Conservation (phyloP, 1,140 invertebrate genomes). For the Hylyphantes graminicola region DNA sequence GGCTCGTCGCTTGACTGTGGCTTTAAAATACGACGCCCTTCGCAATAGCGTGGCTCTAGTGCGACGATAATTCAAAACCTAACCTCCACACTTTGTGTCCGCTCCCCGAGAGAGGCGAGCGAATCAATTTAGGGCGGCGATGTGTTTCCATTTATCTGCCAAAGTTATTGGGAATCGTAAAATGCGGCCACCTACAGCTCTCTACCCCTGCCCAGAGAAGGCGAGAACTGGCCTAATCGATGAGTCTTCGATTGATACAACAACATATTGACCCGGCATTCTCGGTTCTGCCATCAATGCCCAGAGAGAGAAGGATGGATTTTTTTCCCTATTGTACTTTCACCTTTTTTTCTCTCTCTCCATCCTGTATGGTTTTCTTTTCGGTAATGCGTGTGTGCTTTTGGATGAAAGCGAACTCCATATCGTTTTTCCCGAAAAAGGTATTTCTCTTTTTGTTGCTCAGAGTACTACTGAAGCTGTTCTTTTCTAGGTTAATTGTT, state of each 20-base stretch:
- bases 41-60: no score
- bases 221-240: slow-evolving; percentile 58
- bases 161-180: slow-evolving; percentile 61
- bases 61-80: no score
- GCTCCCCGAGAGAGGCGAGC: slow-evolving; percentile 7
- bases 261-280: slow-evolving; percentile 56
- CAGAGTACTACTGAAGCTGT: no score
- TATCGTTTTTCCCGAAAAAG: slow-evolving; percentile 22
- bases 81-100: slow-evolving; percentile 20
- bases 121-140: slow-evolving; percentile 56
- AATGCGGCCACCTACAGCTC: slow-evolving; percentile 48
- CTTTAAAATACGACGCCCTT: no score
- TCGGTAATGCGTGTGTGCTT: neutral
- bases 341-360: slow-evolving; percentile 1
- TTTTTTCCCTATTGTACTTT: slow-evolving; percentile 1
- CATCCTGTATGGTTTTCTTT: neutral
- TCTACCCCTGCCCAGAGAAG: slow-evolving; percentile 32
- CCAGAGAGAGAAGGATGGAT: slow-evolving; percentile 20
- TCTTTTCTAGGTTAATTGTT: slow-evolving; percentile 35
- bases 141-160: slow-evolving; percentile 61
- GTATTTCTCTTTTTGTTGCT: neutral
- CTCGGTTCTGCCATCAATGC: slow-evolving; percentile 32
- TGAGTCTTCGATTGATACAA: slow-evolving; percentile 57
- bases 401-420: slow-evolving; percentile 45
- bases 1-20: no score